Base-by-base conservation (phyloP, 2,888 invertebrate species). In the Polyommatus icarus region DNA sequence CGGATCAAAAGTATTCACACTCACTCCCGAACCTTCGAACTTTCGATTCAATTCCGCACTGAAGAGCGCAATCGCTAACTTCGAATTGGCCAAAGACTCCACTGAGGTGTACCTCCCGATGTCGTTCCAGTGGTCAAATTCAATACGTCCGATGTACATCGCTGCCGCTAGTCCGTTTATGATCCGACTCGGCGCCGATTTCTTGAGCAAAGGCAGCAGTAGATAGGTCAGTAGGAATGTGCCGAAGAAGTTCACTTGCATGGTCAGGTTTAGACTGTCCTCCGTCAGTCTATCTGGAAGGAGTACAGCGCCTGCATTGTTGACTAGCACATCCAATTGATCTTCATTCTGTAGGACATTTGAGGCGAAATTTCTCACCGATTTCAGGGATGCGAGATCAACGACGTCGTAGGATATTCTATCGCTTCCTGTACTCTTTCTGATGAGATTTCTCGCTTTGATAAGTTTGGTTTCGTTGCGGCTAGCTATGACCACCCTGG, bases 231-330 rank as follows among this genome's bases (percentile, higher is more conserved):
- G 91, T 67, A 97, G 89, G 85, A 97, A 97, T 0, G 95, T 95
- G 10, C 96, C 96, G 83, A 96, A 96, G 85, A 96, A 95, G 85
- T 97, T 97, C 76, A 96, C 95, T 84, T 96, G 96, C 95, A 96
- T 96, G 1, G 95, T 95, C 1, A 94, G 85, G 81, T 96, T 96
- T 46, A 97, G 87, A 0, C 96, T 96, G 81, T 97, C 96, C 82
- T 95, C 93, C 0, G 96, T 96, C 20, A 93, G 85, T 77, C 84
- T 89, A 78, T 92, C 90, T 0, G 91, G 89, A 0, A 91, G 82
- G 0, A 87, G 92, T 1, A 90, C 83, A 0, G 94, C 89, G n/a
- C 95, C 96, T 1, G 95, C 95, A 82, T 95, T 96, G 85, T 95
- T 95, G 77, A 96, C 85, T 29, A 96, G 85, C 6, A 95, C 89